Evolutionary conservation across 2,113 vertebrate species (phyloP), one percentile per base, ranked within the genome.

Genomic region (Varanus salvator): DNA sequence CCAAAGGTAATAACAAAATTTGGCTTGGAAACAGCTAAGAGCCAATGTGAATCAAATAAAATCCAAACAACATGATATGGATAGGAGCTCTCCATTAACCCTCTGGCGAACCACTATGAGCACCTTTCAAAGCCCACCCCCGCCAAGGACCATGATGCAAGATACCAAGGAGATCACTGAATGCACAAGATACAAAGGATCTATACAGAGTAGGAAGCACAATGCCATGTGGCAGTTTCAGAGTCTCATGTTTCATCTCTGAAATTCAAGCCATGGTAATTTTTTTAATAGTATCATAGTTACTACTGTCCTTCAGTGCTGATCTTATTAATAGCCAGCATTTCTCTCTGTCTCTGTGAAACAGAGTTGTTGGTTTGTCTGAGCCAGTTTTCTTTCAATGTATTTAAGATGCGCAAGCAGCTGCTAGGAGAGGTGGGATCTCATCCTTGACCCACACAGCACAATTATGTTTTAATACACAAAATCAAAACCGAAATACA

Each of bases 211-310:
- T 89, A 23, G 69, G 74, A 50, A 74, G 0, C 5, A 3, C 76
- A 38, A 66, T 50, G 90, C 12, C 0, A 6, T 0, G 0, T 1
- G n/a, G 57, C 25, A 48, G 76, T 69, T 1, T 0, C 8, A 23
- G n/a, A 8, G 66, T 68, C 87, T 87, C 3, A 15, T 80, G 3
- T 27, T 64, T 25, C 57, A 83, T 4, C 23, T 25, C 38, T 44
- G 38, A 21, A 83, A 34, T 11, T 38, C 8, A 48, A 77, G 2
- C 38, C 4, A 7, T 48, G 19, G 6, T 6, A 23, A 77, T 77
- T 8, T 48, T 25, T 77, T 78, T 80, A 25, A 27, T 23, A 21
- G 25, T 64, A 21, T 34, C n/a, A 21, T 60, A 15, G 19, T 34
- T 21, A 34, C 1, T 34, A 69, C 64, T 84, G 38, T 3, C 44